Evolutionary conservation across 2,797 vertebrate genomes (phyloP).

Genomic region (Scleropages formosus): DNA sequence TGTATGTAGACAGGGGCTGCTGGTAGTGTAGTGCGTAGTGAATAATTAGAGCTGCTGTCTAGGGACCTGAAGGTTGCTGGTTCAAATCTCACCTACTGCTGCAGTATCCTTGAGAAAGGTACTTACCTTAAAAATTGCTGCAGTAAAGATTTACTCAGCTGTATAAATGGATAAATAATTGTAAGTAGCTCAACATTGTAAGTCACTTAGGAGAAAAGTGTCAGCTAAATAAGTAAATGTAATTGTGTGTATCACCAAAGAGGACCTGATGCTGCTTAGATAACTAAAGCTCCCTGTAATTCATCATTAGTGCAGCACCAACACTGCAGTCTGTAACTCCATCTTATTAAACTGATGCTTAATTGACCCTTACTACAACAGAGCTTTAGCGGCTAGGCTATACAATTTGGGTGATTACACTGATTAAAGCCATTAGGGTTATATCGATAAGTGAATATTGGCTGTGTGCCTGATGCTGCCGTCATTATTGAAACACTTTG

Average conservation of each 20-base stretch:
- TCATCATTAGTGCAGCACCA: background rate
- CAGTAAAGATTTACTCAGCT: too few relatives aligned
- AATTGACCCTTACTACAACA: slow-evolving; percentile 19
- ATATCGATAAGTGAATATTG: slow-evolving; percentile 55
- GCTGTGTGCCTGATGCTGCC: slow-evolving; percentile 12
- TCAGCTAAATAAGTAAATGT: too few relatives aligned
- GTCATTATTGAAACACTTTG: slow-evolving; percentile 12
- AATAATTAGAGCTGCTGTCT: too few relatives aligned
- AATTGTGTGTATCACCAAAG: background rate
- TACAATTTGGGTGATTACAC: slow-evolving; percentile 44
- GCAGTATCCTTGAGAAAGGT: too few relatives aligned
- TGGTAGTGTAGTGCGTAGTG: too few relatives aligned
- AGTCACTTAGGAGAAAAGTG: too few relatives aligned
- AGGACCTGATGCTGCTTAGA: background rate
- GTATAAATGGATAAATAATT: too few relatives aligned
- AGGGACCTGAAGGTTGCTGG: too few relatives aligned
- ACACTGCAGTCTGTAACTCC: background rate
- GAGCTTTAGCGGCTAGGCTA: slow-evolving; percentile 14
- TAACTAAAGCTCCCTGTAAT: background rate
- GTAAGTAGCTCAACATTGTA: too few relatives aligned
- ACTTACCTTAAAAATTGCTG: too few relatives aligned
- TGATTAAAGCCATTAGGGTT: slow-evolving; percentile 62
- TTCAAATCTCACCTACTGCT: too few relatives aligned
- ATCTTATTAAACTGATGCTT: slow-evolving; percentile 1
- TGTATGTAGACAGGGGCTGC: too few relatives aligned